These are phyloP conservation scores for Cenopis cana DNA, from an alignment of 2,888 invertebrate genomes.

Conservation along the genomic window DNA sequence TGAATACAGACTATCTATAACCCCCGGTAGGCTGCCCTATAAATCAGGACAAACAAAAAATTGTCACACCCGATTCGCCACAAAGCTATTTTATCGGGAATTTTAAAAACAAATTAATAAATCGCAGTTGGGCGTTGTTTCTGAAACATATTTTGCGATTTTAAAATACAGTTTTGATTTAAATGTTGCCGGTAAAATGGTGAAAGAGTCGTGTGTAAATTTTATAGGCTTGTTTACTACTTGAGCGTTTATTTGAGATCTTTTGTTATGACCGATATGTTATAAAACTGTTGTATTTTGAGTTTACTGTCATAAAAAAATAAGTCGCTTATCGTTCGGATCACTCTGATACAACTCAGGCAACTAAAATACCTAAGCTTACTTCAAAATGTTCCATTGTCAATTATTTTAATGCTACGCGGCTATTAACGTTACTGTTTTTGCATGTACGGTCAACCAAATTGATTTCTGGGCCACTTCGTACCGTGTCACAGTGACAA, in stretches of 20 bases:
- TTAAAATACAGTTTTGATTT: slow-evolving; percentile 12
- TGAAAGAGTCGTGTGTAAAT: neutral
- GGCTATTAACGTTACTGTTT: neutral
- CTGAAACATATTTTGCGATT: slow-evolving; percentile 23
- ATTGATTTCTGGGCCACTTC: too few relatives aligned
- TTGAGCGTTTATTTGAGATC: too few relatives aligned
- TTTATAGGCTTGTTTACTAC: neutral
- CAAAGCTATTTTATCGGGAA: slow-evolving; percentile 39
- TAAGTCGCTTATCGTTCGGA: too few relatives aligned
- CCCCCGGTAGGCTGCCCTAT: slow-evolving; percentile 16
- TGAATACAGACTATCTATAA: slow-evolving; percentile 16
- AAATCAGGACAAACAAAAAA: slow-evolving; percentile 31
- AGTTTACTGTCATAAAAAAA: too few relatives aligned
- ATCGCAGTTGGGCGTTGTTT: slow-evolving; percentile 28
- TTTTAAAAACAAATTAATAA: slow-evolving; percentile 43
- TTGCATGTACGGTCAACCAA: too few relatives aligned
- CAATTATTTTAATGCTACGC: neutral
- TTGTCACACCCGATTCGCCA: slow-evolving; percentile 23
- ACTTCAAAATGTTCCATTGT: neutral
- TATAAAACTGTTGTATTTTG: too few relatives aligned
- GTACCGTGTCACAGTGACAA: too few relatives aligned
- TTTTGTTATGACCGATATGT: too few relatives aligned
- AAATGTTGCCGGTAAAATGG: slow-evolving; percentile 2
- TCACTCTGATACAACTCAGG: too few relatives aligned
- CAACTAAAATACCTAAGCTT: too few relatives aligned